A percentile compares a stretch with the other conserved stretches of the same genome.
Evolutionary conservation across 2,113 vertebrate genomes (phyloP).

Genomic region (Neomonachus schauinslandi): DNA sequence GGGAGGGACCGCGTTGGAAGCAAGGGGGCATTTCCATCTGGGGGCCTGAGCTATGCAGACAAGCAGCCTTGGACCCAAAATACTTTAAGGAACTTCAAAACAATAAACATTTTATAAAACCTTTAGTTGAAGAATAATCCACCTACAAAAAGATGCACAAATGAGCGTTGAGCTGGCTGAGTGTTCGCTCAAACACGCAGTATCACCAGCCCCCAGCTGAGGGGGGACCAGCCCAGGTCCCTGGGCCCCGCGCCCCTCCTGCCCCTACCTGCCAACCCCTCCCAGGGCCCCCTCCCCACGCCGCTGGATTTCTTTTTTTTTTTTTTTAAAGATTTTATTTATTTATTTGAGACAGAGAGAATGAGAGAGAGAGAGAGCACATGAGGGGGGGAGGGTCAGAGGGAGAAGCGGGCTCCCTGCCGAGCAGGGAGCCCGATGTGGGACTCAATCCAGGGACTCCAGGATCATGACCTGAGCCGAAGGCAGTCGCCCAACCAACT

Average conservation of each 20-base stretch:
- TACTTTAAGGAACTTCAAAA: too few species aligned
- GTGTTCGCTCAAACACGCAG: accelerated
- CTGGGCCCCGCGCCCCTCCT: accelerated
- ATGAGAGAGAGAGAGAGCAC: too few species aligned
- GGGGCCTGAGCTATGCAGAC: neutral
- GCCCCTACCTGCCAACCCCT: neutral
- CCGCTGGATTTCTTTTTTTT: neutral
- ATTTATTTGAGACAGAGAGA: too few species aligned
- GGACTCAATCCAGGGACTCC: too few species aligned
- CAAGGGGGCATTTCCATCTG: accelerated
- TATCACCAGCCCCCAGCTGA: neutral
- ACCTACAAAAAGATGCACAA: accelerated
- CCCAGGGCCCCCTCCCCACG: too few species aligned
- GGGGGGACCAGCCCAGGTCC: accelerated
- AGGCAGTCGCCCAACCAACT: too few species aligned
- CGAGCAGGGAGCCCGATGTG: too few species aligned
- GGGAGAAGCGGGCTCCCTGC: too few species aligned
- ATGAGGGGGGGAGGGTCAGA: too few species aligned
- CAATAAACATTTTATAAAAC: accelerated
- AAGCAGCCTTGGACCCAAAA: neutral
- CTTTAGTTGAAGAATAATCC: neutral
- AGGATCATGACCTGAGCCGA: too few species aligned
- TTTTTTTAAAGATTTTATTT: too few species aligned
- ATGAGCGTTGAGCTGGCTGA: accelerated
- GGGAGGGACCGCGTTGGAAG: neutral